A percentile compares a stretch with the other conserved stretches of the same genome.
phyloP scores from a whole-genome alignment of 1,140 invertebrate species.

The Colletes latitarsis region DNA sequence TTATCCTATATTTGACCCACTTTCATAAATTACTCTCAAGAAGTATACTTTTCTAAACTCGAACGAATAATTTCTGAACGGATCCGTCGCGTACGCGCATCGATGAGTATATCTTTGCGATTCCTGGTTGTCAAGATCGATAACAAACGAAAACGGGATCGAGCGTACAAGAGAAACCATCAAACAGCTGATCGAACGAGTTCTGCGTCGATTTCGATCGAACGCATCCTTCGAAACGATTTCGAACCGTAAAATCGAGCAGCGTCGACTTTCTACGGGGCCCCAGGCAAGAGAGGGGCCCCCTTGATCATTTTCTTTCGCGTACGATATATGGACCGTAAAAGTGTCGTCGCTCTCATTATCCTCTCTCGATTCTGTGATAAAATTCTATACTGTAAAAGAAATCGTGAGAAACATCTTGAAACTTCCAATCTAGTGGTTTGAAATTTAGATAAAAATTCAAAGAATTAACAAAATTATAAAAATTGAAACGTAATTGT shows the following conservation, averaged over 20 bases:
- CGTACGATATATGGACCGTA: not conserved
- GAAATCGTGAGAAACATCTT: not conserved
- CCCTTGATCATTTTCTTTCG: conserved; percentile 15
- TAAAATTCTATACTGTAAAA: not conserved
- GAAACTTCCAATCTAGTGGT: too few species aligned
- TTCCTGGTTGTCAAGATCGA: not conserved
- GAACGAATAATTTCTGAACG: not conserved
- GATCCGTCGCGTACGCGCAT: too few species aligned
- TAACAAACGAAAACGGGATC: not conserved
- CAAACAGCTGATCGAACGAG: not conserved
- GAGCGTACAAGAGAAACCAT: not conserved
- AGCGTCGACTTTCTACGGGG: conserved; percentile 40
- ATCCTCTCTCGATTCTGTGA: too few species aligned
- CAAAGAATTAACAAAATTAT: too few species aligned
- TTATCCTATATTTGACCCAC: not conserved
- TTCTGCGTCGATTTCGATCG: conserved; percentile 3
- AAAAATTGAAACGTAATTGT: too few species aligned
- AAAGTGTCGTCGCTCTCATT: not conserved
- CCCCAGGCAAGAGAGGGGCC: conserved; percentile 9
- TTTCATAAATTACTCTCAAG: not conserved
- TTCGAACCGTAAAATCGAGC: conserved; percentile 28
- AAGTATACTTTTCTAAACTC: not conserved
- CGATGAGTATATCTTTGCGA: too few species aligned
- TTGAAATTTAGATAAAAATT: too few species aligned
- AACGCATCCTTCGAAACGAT: conserved; percentile 45